Conservation (phyloP, 1,140 invertebrate species). For the Aphelinus atriplicis region DNA sequence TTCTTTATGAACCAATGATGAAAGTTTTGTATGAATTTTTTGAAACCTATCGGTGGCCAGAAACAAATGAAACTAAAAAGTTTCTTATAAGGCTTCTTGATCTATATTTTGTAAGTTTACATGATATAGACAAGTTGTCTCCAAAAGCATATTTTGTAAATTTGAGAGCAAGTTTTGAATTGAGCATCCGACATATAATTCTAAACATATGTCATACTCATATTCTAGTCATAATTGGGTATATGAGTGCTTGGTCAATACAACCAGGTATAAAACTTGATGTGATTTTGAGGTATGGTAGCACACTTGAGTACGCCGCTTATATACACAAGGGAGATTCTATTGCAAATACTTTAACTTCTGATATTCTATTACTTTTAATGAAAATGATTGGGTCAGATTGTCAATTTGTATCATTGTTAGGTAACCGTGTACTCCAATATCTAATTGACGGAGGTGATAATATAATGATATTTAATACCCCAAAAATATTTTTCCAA, state of each 20-base stretch:
- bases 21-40: constrained; percentile 65
- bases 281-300: constrained; percentile 62
- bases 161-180: constrained; percentile 54
- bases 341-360: constrained; percentile 60
- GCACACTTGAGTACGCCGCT: constrained; percentile 65
- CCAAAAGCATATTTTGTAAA: constrained; percentile 34
- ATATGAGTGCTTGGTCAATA: constrained; percentile 58
- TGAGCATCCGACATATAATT: constrained; percentile 62
- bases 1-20: constrained; percentile 47
- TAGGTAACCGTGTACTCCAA: constrained; percentile 68
- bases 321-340: constrained; percentile 57
- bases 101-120: constrained; percentile 63
- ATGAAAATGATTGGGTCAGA: constrained; percentile 64
- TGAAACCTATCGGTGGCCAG: constrained; percentile 63
- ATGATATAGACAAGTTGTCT: constrained; percentile 19
- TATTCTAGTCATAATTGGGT: constrained; percentile 57
- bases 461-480: constrained; percentile 64
- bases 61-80: constrained; percentile 54
- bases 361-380: constrained; percentile 61
- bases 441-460: constrained; percentile 67
- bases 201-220: constrained; percentile 59
- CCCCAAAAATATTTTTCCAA: constrained; percentile 67
- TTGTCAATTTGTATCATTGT: constrained; percentile 61
- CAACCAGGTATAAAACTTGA: constrained; percentile 47
- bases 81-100: constrained; percentile 62